phyloP scores from a whole-genome alignment of 2,888 invertebrate species.

The Luperina nickerlii region DNA sequence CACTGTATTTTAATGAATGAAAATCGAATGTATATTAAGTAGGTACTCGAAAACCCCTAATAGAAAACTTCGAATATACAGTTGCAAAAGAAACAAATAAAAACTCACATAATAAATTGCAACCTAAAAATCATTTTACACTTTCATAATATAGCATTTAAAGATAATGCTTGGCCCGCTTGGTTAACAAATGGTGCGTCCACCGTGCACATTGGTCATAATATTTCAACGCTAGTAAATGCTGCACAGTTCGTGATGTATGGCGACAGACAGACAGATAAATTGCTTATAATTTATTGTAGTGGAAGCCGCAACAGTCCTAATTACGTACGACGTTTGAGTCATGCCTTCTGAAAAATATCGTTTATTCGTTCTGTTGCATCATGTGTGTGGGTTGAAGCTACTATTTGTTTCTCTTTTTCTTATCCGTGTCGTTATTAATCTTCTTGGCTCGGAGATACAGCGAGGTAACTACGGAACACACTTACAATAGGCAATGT shows the following conservation, averaged over 20 bases:
- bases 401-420: constrained; percentile 7
- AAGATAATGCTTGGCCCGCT: constrained; percentile 62
- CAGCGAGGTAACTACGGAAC: not conserved
- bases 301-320: constrained; percentile 82
- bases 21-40: not conserved
- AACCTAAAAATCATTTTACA: constrained; percentile 51
- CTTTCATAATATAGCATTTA: constrained; percentile 48
- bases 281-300: constrained; percentile 89
- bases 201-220: constrained; percentile 80
- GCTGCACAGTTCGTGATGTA: constrained; percentile 84
- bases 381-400: constrained; percentile 43
- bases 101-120: constrained; percentile 19
- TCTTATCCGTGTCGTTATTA: constrained; percentile 16
- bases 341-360: constrained; percentile 74
- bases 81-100: not conserved
- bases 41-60: not conserved
- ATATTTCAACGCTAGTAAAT: constrained; percentile 86
- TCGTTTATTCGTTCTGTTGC: constrained; percentile 62
- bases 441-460: constrained; percentile 10
- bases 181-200: constrained; percentile 76
- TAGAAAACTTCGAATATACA: not conserved
- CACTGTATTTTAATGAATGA: constrained; percentile 25
- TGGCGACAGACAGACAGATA: constrained; percentile 89
- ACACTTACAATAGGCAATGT: not conserved
- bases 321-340: constrained; percentile 82